Conservation (phyloP, 1,140 invertebrate genomes). For the Drosophila bocqueti region DNA sequence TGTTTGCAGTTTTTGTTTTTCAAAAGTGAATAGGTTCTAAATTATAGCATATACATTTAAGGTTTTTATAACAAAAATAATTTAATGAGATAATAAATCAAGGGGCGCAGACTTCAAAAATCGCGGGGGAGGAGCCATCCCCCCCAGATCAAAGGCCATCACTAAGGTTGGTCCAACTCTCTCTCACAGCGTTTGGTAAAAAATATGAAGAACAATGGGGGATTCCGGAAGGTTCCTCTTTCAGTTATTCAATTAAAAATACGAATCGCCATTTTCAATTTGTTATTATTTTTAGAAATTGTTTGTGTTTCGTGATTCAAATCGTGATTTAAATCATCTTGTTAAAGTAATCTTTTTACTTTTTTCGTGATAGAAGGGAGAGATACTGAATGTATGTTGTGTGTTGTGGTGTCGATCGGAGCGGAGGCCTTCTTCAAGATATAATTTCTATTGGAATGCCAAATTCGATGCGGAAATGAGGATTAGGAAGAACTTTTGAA, state of each 20-base stretch:
- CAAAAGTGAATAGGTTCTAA: conserved; percentile 64
- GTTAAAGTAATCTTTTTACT: conserved; percentile 59
- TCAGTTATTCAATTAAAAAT: conserved; percentile 58
- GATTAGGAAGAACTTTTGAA: conserved; percentile 1
- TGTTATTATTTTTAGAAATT: conserved; percentile 74
- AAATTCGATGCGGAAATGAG: conserved; percentile 18
- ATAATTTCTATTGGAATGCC: conserved; percentile 43
- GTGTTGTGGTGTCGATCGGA: conserved; percentile 13
- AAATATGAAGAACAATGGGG: conserved; percentile 39
- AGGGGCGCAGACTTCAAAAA: conserved; percentile 76
- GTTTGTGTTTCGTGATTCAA: conserved; percentile 41
- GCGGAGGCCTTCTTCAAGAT: conserved; percentile 19
- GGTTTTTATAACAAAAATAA: conserved; percentile 82
- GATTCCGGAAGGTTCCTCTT: conserved; percentile 17
- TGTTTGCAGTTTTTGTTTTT: conserved; percentile 37
- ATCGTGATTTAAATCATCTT: conserved; percentile 71
- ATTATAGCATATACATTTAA: conserved; percentile 72
- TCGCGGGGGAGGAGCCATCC: conserved; percentile 37
- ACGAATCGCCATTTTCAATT: conserved; percentile 54
- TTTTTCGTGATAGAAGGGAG: conserved; percentile 42
- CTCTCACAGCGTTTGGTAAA: conserved; percentile 75
- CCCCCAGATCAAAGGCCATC: conserved; percentile 71
- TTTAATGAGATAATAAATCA: conserved; percentile 83
- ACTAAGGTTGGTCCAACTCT: conserved; percentile 70
- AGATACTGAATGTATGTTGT: conserved; percentile 37